phyloP scores from a whole-genome alignment of 37 sponge, comb jelly and placozoan species.

The Eunapius fragilis region DNA sequence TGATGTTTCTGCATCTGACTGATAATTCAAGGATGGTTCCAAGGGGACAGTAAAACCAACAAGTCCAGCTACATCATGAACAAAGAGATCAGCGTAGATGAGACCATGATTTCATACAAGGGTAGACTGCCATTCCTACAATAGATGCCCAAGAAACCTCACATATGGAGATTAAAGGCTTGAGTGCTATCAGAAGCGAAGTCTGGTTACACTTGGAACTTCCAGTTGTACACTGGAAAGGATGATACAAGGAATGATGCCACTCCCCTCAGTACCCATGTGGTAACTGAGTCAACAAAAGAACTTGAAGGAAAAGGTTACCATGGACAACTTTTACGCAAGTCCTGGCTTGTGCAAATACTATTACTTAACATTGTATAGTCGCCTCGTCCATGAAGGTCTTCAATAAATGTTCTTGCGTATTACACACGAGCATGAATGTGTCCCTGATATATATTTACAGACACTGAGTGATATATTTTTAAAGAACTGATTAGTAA shows the following conservation, averaged over 20 bases:
- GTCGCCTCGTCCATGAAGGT: no score
- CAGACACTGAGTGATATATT: no score
- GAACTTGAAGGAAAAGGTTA: constrained; percentile 13
- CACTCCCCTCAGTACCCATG: background rate
- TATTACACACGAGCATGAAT: no score
- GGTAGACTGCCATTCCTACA: constrained; percentile 37
- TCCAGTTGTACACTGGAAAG: constrained; percentile 23
- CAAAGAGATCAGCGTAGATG: constrained; percentile 20
- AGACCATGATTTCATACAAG: constrained; percentile 32
- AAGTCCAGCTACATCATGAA: no score
- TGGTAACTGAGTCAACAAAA: constrained; percentile 1
- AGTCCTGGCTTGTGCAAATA: constrained; percentile 31
- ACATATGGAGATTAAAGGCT: constrained; percentile 41
- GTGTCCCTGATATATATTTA: no score
- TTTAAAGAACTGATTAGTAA: no score
- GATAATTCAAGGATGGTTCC: no score
- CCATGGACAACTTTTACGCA: constrained; percentile 55
- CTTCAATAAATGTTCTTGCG: no score
- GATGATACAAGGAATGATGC: background rate
- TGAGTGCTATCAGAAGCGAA: constrained; percentile 32
- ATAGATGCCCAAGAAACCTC: constrained; percentile 27
- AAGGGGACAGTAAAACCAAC: no score
- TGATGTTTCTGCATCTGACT: no score
- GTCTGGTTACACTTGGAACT: constrained; percentile 25
- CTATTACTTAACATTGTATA: no score